phyloP scores from a whole-genome alignment of 1,140 invertebrate species.

The Ruditapes philippinarum region DNA sequence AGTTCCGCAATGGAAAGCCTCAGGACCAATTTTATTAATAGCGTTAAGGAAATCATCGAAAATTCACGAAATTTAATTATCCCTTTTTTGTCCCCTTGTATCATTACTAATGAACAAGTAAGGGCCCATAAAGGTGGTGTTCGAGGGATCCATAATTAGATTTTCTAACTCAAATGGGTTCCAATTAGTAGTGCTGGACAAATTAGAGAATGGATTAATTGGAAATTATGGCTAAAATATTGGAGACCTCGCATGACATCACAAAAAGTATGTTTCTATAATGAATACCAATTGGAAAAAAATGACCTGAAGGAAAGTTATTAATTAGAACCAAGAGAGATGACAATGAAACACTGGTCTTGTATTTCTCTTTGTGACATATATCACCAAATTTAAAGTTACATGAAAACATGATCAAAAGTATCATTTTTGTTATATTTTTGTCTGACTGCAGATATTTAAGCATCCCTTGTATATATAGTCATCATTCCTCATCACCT shows the following conservation, averaged over 20 bases:
- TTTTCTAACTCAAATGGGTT: conserved; percentile 8
- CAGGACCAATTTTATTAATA: not conserved
- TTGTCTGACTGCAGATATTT: no score
- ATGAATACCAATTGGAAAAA: not conserved
- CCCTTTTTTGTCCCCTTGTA: conserved; percentile 29
- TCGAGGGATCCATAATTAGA: conserved; percentile 26
- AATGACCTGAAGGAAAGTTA: conserved; percentile 10
- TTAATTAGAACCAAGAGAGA: not conserved
- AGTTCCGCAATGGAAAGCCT: not conserved
- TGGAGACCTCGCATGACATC: conserved; percentile 43
- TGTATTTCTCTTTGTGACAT: no score
- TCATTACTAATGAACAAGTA: conserved; percentile 39
- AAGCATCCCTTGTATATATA: no score
- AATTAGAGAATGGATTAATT: conserved; percentile 40
- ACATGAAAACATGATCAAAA: no score
- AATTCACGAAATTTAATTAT: conserved; percentile 43
- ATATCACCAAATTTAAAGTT: no score
- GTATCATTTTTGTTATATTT: no score
- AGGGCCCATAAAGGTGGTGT: conserved; percentile 26
- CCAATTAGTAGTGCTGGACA: conserved; percentile 32
- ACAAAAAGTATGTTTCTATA: conserved; percentile 11
- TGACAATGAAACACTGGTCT: no score
- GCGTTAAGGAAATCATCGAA: not conserved
- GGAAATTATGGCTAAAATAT: conserved; percentile 1
- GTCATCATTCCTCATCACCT: no score